A percentile compares a stretch with the other conserved stretches of the same genome.
These are phyloP conservation scores for Aplodontia rufa DNA, from an alignment of 2,113 vertebrate species.

Conservation along the genomic window DNA sequence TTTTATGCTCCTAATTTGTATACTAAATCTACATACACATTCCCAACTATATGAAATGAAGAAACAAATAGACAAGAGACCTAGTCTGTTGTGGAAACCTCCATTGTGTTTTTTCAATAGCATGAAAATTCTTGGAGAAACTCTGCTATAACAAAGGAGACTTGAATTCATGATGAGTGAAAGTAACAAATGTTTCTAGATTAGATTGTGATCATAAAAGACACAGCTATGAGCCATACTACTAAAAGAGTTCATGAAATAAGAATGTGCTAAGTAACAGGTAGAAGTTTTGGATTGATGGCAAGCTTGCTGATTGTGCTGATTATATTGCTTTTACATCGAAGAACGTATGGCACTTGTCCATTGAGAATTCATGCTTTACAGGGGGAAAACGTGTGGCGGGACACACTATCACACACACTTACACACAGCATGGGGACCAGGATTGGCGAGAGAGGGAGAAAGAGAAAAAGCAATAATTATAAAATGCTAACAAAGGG, in stretches of 20 bases:
- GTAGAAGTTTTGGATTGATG: neutral
- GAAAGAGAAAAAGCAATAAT: neutral
- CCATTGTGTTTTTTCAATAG: neutral
- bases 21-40: neutral
- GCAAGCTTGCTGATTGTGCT: neutral
- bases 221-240: neutral
- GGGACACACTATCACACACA: no score
- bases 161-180: neutral
- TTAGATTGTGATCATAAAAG: neutral
- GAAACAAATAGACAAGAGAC: neutral
- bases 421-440: neutral
- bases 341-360: neutral
- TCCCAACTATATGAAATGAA: neutral
- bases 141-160: neutral
- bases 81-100: neutral
- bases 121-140: neutral
- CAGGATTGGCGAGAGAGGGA: neutral
- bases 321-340: neutral
- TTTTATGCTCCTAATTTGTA: neutral
- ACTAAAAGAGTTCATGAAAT: neutral
- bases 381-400: neutral
- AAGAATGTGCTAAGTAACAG: neutral
- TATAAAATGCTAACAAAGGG: neutral
- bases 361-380: neutral
- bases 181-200: neutral